A percentile compares a stretch with the other conserved stretches of the same genome.
phyloP scores from a whole-genome alignment of 1,140 invertebrate genomes.

The Drosophila grimshawi region DNA sequence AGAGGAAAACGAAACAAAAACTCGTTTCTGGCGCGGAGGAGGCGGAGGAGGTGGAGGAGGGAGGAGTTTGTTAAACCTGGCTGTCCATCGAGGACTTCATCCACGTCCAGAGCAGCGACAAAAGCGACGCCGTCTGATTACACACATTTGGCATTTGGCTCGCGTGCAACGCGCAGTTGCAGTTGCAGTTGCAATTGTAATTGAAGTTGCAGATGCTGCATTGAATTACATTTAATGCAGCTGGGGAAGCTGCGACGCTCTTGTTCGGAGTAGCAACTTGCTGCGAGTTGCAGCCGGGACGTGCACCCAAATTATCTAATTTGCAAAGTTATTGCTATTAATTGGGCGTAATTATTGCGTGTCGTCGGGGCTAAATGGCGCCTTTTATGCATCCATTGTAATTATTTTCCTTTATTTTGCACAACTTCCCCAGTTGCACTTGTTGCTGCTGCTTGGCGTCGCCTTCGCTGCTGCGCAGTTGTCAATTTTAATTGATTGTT shows the following conservation, averaged over 20 bases:
- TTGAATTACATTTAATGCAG: conserved; percentile 61
- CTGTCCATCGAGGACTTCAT: background rate
- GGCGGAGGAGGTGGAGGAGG: no score
- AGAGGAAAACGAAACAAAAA: conserved; percentile 26
- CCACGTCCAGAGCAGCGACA: conserved; percentile 4
- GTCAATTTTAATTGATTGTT: conserved; percentile 84
- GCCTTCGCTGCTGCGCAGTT: conserved; percentile 43
- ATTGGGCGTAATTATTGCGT: conserved; percentile 82
- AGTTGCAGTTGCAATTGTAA: conserved; percentile 5
- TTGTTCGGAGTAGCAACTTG: background rate
- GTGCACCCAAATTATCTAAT: conserved; percentile 78
- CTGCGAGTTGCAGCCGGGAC: conserved; percentile 8
- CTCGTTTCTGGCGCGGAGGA: conserved; percentile 24
- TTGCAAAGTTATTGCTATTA: conserved; percentile 83
- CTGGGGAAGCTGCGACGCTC: background rate
- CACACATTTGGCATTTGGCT: conserved; percentile 52
- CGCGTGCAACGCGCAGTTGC: conserved; percentile 33
- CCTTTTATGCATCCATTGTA: conserved; percentile 79
- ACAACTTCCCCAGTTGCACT: conserved; percentile 14
- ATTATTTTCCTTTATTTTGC: conserved; percentile 64
- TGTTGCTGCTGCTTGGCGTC: conserved; percentile 8
- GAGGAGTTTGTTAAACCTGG: background rate
- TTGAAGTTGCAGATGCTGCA: conserved; percentile 14
- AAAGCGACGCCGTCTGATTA: conserved; percentile 49
- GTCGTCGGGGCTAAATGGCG: conserved; percentile 75